Percentiles rank a stretch among this genome's conserved stretches.
phyloP scores from a whole-genome alignment of 2,888 invertebrate genomes.

The Nasonia oneida region DNA sequence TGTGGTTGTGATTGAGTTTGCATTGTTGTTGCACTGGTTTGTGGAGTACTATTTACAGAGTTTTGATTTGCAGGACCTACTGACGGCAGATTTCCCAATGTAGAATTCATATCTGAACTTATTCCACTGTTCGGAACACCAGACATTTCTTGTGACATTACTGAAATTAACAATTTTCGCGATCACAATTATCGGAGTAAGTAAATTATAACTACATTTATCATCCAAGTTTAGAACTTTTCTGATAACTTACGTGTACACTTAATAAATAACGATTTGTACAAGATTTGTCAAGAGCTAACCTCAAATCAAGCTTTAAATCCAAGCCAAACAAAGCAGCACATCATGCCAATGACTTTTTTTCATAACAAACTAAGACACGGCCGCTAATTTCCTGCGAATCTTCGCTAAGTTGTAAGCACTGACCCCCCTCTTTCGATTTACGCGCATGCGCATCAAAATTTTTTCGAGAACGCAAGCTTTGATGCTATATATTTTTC shows the following conservation, averaged over 20 bases:
- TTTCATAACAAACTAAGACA: neutral
- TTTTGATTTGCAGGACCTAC: conserved; percentile 30
- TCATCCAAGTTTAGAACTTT: neutral
- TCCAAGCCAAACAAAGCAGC: neutral
- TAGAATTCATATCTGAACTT: conserved; percentile 28
- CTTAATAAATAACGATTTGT: neutral
- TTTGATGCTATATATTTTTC: no score
- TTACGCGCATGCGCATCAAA: no score
- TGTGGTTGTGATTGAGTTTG: conserved; percentile 45
- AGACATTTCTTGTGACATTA: conserved; percentile 60
- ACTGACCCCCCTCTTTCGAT: no score
- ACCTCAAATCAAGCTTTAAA: neutral
- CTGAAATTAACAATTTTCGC: conserved; percentile 16
- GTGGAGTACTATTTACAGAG: conserved; percentile 37
- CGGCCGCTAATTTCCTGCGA: neutral
- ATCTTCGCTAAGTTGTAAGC: no score
- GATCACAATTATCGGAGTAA: neutral
- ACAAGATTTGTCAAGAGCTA: neutral
- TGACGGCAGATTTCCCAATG: conserved; percentile 42
- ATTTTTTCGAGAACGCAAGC: no score
- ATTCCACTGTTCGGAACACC: conserved; percentile 21
- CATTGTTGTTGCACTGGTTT: conserved; percentile 30
- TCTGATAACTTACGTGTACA: neutral
- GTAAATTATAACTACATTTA: neutral
- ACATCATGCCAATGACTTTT: neutral